Evolutionary conservation across 1,140 invertebrate genomes (phyloP).

Genomic region (Drosophila varians): DNA sequence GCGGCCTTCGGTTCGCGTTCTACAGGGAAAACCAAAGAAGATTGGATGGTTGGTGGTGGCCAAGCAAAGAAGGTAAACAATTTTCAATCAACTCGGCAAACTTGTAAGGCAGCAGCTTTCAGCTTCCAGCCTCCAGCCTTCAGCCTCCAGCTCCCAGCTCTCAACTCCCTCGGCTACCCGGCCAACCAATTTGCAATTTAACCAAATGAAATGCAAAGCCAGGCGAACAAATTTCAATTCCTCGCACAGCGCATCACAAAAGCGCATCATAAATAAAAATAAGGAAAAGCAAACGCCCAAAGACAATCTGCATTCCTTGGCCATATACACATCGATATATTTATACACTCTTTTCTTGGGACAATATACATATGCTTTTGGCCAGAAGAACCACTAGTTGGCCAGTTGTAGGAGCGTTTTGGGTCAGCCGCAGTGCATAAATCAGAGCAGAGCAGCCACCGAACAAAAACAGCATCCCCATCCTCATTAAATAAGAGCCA

Average conservation of each 20-base stretch:
- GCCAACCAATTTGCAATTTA: slow-evolving; percentile 53
- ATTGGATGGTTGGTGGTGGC: background rate
- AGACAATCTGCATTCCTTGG: slow-evolving; percentile 21
- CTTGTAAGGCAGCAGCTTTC: slow-evolving; percentile 30
- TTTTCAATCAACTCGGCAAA: slow-evolving; percentile 44
- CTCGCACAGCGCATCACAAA: slow-evolving; percentile 15
- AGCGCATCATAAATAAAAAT: slow-evolving; percentile 40
- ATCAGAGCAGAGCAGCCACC: slow-evolving; percentile 44
- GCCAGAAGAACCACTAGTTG: slow-evolving; percentile 5
- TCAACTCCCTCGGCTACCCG: slow-evolving; percentile 31
- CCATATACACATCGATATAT: slow-evolving; percentile 15
- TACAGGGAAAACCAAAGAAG: slow-evolving; percentile 58
- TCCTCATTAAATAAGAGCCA: slow-evolving; percentile 64
- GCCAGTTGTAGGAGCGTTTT: slow-evolving; percentile 42
- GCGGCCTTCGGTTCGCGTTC: slow-evolving; percentile 49
- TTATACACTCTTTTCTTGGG: slow-evolving; percentile 4
- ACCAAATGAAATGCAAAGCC: slow-evolving; percentile 73
- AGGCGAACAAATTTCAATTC: slow-evolving; percentile 56
- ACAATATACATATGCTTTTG: background rate
- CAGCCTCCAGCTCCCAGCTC: too few relatives aligned
- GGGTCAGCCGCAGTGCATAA: slow-evolving; percentile 70
- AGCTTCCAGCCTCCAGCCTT: too few relatives aligned
- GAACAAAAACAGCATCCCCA: slow-evolving; percentile 15
- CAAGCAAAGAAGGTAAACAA: slow-evolving; percentile 41
- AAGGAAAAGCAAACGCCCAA: slow-evolving; percentile 35